These are phyloP conservation scores for Tetramorium parvispinum DNA, from an alignment of 1,140 invertebrate species.

Conservation along the genomic window DNA sequence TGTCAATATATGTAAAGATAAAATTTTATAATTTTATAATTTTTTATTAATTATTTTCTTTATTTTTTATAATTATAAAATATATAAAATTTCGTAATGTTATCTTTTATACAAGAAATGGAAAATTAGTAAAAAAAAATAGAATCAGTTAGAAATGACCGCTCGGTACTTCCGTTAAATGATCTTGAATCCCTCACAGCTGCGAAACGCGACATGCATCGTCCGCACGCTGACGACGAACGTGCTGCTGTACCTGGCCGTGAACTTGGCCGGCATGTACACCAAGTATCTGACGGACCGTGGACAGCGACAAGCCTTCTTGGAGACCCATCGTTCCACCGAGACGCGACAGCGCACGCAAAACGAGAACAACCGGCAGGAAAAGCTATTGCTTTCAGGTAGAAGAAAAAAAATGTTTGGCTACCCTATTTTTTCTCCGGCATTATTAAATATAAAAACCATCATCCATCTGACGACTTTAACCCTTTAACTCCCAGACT, in stretches of 20 bases:
- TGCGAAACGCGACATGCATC: slow-evolving; percentile 87
- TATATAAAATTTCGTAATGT: no score
- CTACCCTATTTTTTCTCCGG: not conserved
- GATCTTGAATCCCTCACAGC: slow-evolving; percentile 53
- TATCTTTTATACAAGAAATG: no score
- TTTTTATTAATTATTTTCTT: no score
- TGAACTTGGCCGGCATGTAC: slow-evolving; percentile 98
- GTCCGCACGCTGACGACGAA: slow-evolving; percentile 91
- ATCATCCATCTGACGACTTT: not conserved
- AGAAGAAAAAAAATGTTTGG: slow-evolving; percentile 26
- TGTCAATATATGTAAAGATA: no score
- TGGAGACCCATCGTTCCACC: slow-evolving; percentile 97
- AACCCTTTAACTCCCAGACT: no score
- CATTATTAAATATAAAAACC: not conserved
- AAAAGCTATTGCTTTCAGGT: slow-evolving; percentile 95
- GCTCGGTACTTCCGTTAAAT: not conserved
- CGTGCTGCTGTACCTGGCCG: slow-evolving; percentile 92
- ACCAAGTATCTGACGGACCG: slow-evolving; percentile 98
- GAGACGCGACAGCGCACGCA: slow-evolving; percentile 97
- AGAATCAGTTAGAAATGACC: no score
- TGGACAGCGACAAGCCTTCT: slow-evolving; percentile 97
- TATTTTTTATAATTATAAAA: no score
- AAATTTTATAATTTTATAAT: no score
- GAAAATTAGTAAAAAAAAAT: no score
- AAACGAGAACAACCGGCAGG: slow-evolving; percentile 97